Evolutionary conservation across 2,888 invertebrate genomes (phyloP).

Genomic region (Lasioglossum vierecki): DNA sequence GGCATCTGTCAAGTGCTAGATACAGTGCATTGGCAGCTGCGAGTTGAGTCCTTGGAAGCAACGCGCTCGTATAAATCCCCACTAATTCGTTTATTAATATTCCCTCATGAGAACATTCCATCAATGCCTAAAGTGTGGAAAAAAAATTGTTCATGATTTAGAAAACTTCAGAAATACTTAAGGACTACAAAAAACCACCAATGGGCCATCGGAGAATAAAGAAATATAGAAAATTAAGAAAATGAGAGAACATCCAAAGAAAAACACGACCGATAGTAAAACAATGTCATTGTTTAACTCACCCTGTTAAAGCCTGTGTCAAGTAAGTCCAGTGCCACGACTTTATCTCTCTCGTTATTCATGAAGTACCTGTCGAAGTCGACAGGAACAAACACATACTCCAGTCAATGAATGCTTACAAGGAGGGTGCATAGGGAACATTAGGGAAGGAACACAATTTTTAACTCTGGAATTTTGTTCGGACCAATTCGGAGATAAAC

Average conservation of each 20-base stretch:
- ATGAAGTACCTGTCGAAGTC: slow-evolving; percentile 89
- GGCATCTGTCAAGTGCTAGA: slow-evolving; percentile 93
- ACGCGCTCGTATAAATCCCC: slow-evolving; percentile 91
- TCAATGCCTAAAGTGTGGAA: slow-evolving; percentile 82
- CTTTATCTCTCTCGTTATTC: slow-evolving; percentile 90
- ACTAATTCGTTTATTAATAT: slow-evolving; percentile 89
- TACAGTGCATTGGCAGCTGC: slow-evolving; percentile 92
- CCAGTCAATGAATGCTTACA: too few relatives aligned
- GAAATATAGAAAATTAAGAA: neutral
- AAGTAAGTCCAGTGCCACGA: slow-evolving; percentile 90
- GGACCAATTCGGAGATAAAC: too few relatives aligned
- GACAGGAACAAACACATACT: neutral
- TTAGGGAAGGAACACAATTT: too few relatives aligned
- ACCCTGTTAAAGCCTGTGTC: slow-evolving; percentile 96
- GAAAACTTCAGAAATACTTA: neutral
- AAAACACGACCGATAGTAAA: neutral
- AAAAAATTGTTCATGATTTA: neutral
- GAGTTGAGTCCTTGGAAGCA: slow-evolving; percentile 90
- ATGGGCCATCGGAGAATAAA: neutral
- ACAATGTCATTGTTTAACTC: slow-evolving; percentile 81
- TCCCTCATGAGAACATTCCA: slow-evolving; percentile 85
- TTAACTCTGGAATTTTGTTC: too few relatives aligned
- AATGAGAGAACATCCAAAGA: neutral
- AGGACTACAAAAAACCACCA: neutral
- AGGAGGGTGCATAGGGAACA: too few relatives aligned